Base-by-base conservation (phyloP, 1,140 invertebrate species). In the Leptinotarsa lineolata region DNA sequence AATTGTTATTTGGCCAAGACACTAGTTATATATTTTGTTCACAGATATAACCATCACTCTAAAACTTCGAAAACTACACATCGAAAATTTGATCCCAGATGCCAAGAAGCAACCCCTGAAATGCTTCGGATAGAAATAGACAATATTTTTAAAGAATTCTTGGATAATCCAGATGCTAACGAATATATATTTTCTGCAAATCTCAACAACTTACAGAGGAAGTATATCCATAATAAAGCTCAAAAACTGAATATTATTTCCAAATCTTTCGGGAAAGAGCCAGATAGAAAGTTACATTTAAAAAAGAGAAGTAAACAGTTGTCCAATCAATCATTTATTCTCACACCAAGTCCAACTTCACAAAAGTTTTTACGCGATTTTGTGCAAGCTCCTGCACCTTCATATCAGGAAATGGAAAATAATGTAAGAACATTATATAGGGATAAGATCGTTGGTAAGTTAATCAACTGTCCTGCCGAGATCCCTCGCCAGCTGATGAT, bases 181-280 rank as follows among this genome's bases (percentile, higher is more conserved):
- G 77, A 79, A 73, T 76, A 77, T 66, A 75, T 76, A 18, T 92
- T 93, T 85, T 91, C 92, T 21, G 88, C 90, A 18, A 90, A 90
- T 2, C 87, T 93, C 60, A 90, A 87, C 48, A 88, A 90, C 13
- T 87, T 88, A 67, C 91, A 94, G 82, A 85, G 92, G 81, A 91
- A 89, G 54, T 93, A 92, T 82, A 87, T 94, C 69, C 92, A 94
- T 83, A 83, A 88, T 72, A 83, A 91, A 54, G 88, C 86, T 3
- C 79, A 74, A 68, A 79, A 86, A 70, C 81, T 90, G 74, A 90
- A 90, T n/a, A 79, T 94, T 15, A 89, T 91, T 78, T 91, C 91
- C 4, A 91, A 90, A 82, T 82, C 81, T 54, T 72, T 79, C 72
- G 91, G 91, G 18, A 91, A 91, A 85, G 90, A 90, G 58, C 86